Evolutionary conservation across 2,888 invertebrate species (phyloP).

Genomic region (Melieria omissa): DNA sequence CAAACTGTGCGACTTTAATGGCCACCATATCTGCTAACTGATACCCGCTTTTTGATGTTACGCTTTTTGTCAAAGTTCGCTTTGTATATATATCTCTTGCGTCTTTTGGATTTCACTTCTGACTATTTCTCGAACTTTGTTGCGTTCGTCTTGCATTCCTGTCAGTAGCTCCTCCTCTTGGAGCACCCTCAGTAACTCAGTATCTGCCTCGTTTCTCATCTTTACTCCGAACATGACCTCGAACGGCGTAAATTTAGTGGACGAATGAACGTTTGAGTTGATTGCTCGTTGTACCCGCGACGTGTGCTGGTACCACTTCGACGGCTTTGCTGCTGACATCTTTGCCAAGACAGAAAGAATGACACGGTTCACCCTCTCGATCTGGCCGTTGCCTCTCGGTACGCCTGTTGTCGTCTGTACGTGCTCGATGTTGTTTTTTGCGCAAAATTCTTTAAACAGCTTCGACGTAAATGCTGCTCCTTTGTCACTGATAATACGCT

Average conservation of each 20-base stretch:
- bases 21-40: conserved; percentile 35
- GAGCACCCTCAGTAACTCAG: conserved; percentile 18
- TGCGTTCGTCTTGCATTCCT: conserved; percentile 30
- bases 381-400: conserved; percentile 34
- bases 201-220: conserved; percentile 15
- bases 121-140: conserved; percentile 27
- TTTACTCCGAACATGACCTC: conserved; percentile 36
- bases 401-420: conserved; percentile 33
- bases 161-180: conserved; percentile 32
- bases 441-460: conserved; percentile 27
- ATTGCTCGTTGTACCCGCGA: conserved; percentile 41
- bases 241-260: conserved; percentile 31
- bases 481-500: conserved; percentile 30
- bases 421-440: conserved; percentile 29
- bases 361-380: conserved; percentile 20
- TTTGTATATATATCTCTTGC: conserved; percentile 39
- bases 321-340: conserved; percentile 19
- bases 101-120: conserved; percentile 23
- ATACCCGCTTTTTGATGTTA: conserved; percentile 30
- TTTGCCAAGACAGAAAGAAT: conserved; percentile 26
- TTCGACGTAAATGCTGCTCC: conserved; percentile 33
- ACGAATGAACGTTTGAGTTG: conserved; percentile 16
- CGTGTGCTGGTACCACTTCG: conserved; percentile 40
- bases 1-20: conserved; percentile 38
- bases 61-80: conserved; percentile 32